Evolutionary conservation across 2,113 vertebrate genomes (phyloP).

Genomic region (Saguinus imperator): DNA sequence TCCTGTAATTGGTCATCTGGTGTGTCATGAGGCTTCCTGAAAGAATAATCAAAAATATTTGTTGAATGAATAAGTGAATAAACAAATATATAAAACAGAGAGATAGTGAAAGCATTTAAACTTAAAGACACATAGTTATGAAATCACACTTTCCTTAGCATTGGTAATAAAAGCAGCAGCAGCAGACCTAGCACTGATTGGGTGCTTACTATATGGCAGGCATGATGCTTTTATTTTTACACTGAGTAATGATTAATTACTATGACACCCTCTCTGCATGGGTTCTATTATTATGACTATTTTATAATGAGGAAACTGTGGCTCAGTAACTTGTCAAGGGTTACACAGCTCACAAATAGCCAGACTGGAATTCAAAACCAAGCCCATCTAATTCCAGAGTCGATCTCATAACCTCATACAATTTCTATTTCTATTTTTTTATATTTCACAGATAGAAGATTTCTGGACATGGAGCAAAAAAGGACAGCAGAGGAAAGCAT

Average conservation of each 20-base stretch:
- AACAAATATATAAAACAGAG: neutral
- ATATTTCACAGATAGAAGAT: neutral
- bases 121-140: neutral
- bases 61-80: neutral
- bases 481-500: neutral
- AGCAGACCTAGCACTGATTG: neutral
- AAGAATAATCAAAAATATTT: neutral
- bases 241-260: neutral
- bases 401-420: neutral
- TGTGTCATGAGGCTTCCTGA: neutral
- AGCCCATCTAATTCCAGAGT: neutral
- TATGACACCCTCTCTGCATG: neutral
- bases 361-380: neutral
- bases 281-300: neutral
- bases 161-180: neutral
- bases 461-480: neutral
- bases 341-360: neutral
- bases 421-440: neutral
- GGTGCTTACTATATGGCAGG: neutral
- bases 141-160: neutral
- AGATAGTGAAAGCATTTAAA: neutral
- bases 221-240: neutral
- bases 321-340: neutral
- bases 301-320: neutral
- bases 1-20: neutral